Percentiles rank a stretch among this genome's conserved stretches.
These are phyloP conservation scores for Osmerus eperlanus DNA, from an alignment of 2,113 vertebrate species.

Conservation along the genomic window DNA sequence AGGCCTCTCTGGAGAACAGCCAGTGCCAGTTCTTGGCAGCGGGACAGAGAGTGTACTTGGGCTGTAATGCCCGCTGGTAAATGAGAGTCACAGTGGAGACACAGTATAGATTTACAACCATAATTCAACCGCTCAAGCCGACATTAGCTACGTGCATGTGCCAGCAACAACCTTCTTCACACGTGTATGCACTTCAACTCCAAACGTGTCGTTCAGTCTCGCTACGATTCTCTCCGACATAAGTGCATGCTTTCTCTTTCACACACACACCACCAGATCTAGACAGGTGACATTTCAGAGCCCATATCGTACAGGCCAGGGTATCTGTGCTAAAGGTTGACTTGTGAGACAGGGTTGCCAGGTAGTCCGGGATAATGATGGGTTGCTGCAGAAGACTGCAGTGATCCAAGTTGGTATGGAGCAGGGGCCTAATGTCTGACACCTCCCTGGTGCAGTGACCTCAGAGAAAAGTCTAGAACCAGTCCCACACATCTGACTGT, in stretches of 20 bases:
- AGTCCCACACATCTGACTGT: not conserved
- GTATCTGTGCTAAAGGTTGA: not conserved
- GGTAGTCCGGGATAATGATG: constrained; percentile 3
- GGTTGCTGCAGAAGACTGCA: not conserved
- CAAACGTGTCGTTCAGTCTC: too few relatives aligned
- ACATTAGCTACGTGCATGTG: too few relatives aligned
- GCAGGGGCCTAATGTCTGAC: constrained; percentile 10
- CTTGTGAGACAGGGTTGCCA: not conserved
- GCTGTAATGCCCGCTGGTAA: constrained; percentile 9
- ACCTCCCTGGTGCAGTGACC: not conserved
- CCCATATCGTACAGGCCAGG: not conserved
- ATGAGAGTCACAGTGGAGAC: not conserved
- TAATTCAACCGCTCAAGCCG: constrained; percentile 2
- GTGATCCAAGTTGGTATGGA: not conserved
- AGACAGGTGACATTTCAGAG: constrained; percentile 6
- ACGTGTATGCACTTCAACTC: too few relatives aligned
- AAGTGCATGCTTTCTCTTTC: not conserved
- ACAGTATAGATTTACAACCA: constrained; percentile 6
- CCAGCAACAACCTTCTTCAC: too few relatives aligned
- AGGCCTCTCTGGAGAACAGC: not conserved
- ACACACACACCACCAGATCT: not conserved
- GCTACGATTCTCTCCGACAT: too few relatives aligned
- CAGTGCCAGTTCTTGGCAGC: not conserved
- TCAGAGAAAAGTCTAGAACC: not conserved
- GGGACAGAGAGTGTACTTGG: not conserved